Base-by-base conservation (phyloP, 2,888 invertebrate species). In the Lasioglossum morio region DNA sequence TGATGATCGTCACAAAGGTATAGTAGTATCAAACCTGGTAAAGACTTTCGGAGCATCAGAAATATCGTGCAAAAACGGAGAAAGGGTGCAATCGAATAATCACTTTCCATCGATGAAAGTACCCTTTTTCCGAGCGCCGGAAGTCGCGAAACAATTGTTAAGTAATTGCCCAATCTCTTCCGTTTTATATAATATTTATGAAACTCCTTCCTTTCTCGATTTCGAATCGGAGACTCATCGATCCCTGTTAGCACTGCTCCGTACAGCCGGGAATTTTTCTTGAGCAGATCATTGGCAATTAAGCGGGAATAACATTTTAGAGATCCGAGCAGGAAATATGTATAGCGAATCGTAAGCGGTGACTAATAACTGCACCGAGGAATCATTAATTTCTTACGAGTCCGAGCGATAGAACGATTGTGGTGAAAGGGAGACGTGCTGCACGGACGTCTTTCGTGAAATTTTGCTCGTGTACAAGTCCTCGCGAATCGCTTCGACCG, bases 41-140 rank as follows among this genome's bases (percentile, higher is more conserved):
- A 48, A 60, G 60, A 60, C 34, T 72, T 34, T 79, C 10, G 30
- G 23, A n/a, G 43, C 12, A 19, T 40, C 63, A 66, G 72, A 48
- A 40, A 43, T n/a, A 27, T 10, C 46, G 2, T 1, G 40, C 19
- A 74, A 74, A 72, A 72, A 66, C 53, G 27, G 16, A 34, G 7
- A 16, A 57, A 57, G 72, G 27, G 30, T 10, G 46, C 23, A 34
- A 60, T 53, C 53, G 34, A 76, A 63, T 40, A 76, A 48, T 40
- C 8, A 63, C 72, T 72, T 57, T 77, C 83, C 83, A 40, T 77
- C 72, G 82, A 82, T 43, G 82, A 77, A 77, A 77, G 82, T 77
- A 14, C 27, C 57, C 34, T 69, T 30, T 66, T 16, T 66, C 40
- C 16, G 19, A 14, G 4, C 19, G n/a, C 37, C 73, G 73, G 73